Base-by-base conservation (phyloP, 2,888 invertebrate species). In the Dromius quadrimaculatus region DNA sequence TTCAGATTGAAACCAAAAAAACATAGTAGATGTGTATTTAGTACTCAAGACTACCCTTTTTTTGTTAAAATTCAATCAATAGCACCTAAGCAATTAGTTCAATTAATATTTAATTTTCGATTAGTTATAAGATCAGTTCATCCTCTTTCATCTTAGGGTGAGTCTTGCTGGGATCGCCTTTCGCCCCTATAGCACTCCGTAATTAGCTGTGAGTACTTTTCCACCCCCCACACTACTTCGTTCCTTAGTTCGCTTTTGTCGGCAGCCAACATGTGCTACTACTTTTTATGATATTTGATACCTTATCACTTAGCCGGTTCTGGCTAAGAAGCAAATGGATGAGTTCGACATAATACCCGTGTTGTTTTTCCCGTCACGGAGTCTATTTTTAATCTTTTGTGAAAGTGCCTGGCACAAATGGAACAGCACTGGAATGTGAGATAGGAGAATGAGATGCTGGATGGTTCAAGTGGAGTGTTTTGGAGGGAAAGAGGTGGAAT, bases 201-300 rank as follows among this genome's bases (percentile, higher is more conserved):
- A 68, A 68, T 68, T 68, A 68, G 68, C 68, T 45, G 59, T 68
- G 54, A 68, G 68, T 68, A 68, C 68, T 68, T 68, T 59, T 68
- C 59, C 68, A 19, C 11, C 59, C 17, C 57, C 17, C n/a, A 9
- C 63, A n/a, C n/a, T n/a, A n/a, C n/a, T 32, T n/a, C 43, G 3
- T 19, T 1, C 43, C 19, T 45, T 68, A 68, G 59, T 59, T 50
- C 34, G 8, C 57, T 45, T 68, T 68, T 68, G 68, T 68, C 68
- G 68, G 59, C 59, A 20, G 43, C 59, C 36, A 68, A 68, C 68
- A 68, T 59, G 45, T 68, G 68, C 68, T 68, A 59, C 68, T 68
- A 59, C 59, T 59, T 68, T 65, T 50, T 68, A 68, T 68, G 68
- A 68, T 68, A 68, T 57, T 68, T 68, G 68, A 68, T 68, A 68